phyloP scores from a whole-genome alignment of 2,888 invertebrate genomes.

The Auanema sp. region DNA sequence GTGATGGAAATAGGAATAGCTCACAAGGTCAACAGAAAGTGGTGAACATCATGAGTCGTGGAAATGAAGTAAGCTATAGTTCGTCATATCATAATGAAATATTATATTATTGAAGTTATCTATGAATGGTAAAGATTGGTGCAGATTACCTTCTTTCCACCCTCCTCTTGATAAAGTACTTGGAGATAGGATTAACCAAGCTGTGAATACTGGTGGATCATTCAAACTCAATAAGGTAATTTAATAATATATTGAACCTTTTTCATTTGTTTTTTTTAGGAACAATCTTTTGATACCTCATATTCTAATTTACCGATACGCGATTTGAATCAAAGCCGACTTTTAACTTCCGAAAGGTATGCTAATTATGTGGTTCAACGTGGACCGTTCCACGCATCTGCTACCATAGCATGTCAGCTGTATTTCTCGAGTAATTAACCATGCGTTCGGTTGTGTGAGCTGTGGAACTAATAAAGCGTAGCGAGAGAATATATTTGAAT shows the following conservation, averaged over 20 bases:
- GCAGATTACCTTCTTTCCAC: constrained; percentile 37
- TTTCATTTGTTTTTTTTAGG: not conserved
- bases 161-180: constrained; percentile 35
- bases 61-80: constrained; percentile 25
- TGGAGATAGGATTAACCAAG: constrained; percentile 7
- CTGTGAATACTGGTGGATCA: not conserved
- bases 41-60: constrained; percentile 26
- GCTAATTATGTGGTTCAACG: no score
- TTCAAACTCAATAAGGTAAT: not conserved
- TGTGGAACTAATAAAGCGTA: no score
- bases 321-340: not conserved
- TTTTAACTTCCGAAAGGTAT: no score
- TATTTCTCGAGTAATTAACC: no score
- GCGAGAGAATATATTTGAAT: no score
- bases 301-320: not conserved
- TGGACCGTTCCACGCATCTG: no score
- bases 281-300: not conserved
- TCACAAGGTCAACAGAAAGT: not conserved
- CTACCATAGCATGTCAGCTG: no score
- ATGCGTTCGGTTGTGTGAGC: no score
- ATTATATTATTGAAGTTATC: constrained; percentile 25
- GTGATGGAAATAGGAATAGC: not conserved
- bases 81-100: not conserved
- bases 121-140: constrained; percentile 41
- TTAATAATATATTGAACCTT: not conserved